A percentile compares a stretch with the other conserved stretches of the same genome.
phyloP scores from a whole-genome alignment of 2,797 vertebrate genomes.

The Gymnothorax javanicus region DNA sequence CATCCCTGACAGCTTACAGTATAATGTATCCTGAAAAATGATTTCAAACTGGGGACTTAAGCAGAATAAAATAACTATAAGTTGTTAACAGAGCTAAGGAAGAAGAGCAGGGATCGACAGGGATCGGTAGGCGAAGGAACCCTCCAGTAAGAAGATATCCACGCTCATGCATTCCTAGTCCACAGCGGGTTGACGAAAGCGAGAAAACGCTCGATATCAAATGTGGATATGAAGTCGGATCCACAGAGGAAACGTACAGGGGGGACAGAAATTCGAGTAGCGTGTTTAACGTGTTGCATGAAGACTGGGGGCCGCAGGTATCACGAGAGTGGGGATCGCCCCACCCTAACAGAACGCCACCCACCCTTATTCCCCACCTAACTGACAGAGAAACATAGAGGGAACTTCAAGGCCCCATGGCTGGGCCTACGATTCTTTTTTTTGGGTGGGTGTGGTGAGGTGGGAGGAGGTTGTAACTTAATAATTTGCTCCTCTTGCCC shows the following conservation, averaged over 20 bases:
- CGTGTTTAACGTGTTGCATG: conserved; percentile 64
- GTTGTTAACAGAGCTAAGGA: background rate
- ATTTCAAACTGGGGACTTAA: background rate
- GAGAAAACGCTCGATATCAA: background rate
- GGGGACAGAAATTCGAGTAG: conserved; percentile 27
- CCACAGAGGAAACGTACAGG: background rate
- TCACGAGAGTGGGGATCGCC: conserved; percentile 40
- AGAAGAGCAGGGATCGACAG: background rate
- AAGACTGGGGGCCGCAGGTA: conserved; percentile 51
- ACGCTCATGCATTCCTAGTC: background rate
- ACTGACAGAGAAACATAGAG: background rate
- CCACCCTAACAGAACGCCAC: conserved; percentile 34
- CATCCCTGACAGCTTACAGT: background rate
- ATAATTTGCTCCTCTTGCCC: conserved; percentile 57
- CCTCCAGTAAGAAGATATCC: background rate
- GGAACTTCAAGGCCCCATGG: conserved; percentile 66
- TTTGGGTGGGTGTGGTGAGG: conserved; percentile 53
- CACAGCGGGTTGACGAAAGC: background rate
- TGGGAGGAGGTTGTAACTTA: no score
- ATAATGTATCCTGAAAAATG: background rate
- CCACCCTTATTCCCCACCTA: conserved; percentile 42
- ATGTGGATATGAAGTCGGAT: background rate
- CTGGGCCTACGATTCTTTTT: conserved; percentile 68
- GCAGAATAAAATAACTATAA: background rate
- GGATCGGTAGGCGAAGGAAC: background rate